A percentile compares a stretch with the other conserved stretches of the same genome.
Conservation (phyloP, 2,797 vertebrate genomes). For the Urosaurus nigricauda region DNA sequence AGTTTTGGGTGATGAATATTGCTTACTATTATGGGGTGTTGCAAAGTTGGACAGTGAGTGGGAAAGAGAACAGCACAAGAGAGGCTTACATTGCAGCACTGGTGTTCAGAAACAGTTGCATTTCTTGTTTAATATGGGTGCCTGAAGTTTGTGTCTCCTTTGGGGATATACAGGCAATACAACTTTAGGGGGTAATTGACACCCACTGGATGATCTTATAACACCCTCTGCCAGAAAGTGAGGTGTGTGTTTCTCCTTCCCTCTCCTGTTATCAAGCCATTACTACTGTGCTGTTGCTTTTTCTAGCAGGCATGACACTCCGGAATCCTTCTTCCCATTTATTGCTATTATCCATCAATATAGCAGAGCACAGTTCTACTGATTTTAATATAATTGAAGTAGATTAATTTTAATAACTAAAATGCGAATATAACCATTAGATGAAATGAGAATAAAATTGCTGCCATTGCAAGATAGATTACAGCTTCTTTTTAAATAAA, state of each 20-base stretch:
- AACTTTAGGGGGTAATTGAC: background rate
- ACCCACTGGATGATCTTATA: background rate
- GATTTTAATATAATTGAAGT: constrained; percentile 76
- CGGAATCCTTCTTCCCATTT: constrained; percentile 64
- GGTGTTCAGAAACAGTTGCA: background rate
- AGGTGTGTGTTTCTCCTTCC: background rate
- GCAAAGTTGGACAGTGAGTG: background rate
- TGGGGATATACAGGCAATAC: background rate
- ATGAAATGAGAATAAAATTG: constrained; percentile 79
- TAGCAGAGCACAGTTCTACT: constrained; percentile 65
- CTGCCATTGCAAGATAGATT: constrained; percentile 71
- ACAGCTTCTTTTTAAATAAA: constrained; percentile 72
- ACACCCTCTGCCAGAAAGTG: no score
- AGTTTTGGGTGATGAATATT: background rate
- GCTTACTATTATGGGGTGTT: background rate
- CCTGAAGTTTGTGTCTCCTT: background rate
- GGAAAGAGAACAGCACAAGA: background rate
- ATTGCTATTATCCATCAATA: constrained; percentile 75
- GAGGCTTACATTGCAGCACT: background rate
- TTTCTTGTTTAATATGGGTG: background rate
- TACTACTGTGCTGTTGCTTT: constrained; percentile 49
- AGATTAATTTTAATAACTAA: constrained; percentile 83
- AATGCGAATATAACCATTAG: constrained; percentile 76
- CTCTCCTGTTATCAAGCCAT: constrained; percentile 49
- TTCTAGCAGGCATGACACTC: constrained; percentile 60